Base-by-base conservation (phyloP, 2,797 vertebrate genomes). In the Melanotaenia nigrans region DNA sequence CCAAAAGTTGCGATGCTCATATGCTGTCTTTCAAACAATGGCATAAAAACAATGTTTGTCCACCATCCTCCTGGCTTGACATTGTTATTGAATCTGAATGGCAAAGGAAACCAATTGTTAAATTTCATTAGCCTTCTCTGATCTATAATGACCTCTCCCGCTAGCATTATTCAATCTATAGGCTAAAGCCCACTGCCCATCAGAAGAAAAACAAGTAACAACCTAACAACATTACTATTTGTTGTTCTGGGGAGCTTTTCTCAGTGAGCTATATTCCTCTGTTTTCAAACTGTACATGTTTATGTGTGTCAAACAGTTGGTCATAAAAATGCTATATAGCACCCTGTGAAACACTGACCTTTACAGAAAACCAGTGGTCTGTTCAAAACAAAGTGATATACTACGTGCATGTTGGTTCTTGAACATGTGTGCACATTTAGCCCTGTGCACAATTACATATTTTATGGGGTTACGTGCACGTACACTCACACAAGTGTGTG, bases 241-340 rank as follows among this genome's bases (percentile, higher is more conserved):
- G 40, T 33, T 45, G 51, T 54, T 12, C 47, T 67, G 59, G 16
- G 58, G 63, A 76, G 7, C 42, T 0, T 57, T 62, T 71, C 68
- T 22, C 25, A 58, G 30, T 25, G 22, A 16, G 71, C 65, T 7
- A 18, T 57, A 22, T 62, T 58, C 71, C 22, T 60, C 65, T 72
- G 60, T 66, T 58, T 74, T 61, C 65, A 64, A 70, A 73, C 72
- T 66, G 75, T 45, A 58, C 82, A 86, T 85, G 84, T 83, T 69
- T 60, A 49, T 71, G 61, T 71, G 74, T 59, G 62, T 83, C 75
- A 85, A 71, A 78, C 62, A 5, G 54, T 68, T 30, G 62, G 58
- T 64, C 70, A 32, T 89, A 85, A 87, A 90, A 86, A 88, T 89
- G 78, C 76, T 87, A 92, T 89, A 91, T 78, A 82, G 66, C 56